A percentile compares a stretch with the other conserved stretches of the same genome.
These are phyloP conservation scores for Xyrauchen texanus DNA, from an alignment of 2,113 vertebrate species.

Conservation along the genomic window DNA sequence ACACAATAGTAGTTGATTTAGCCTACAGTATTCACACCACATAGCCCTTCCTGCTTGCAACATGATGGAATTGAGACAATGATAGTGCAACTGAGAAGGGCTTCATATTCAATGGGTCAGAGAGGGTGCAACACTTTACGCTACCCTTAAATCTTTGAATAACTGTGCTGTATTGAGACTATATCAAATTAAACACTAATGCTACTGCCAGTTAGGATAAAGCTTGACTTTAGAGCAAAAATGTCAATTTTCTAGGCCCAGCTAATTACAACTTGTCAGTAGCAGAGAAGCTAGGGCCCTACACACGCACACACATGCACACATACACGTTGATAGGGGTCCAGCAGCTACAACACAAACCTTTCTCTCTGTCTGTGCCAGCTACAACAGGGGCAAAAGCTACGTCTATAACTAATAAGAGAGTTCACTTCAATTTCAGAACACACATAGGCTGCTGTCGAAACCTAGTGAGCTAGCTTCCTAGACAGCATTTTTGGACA, in stretches of 20 bases:
- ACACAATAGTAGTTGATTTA: too few relatives aligned
- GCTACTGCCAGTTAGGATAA: conserved; percentile 1
- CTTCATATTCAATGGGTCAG: background rate
- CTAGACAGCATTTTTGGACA: too few relatives aligned
- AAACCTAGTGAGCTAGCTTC: too few relatives aligned
- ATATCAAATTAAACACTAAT: background rate
- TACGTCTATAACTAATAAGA: conserved; percentile 20
- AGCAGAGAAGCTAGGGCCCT: background rate
- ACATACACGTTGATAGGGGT: background rate
- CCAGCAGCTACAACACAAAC: conserved; percentile 8
- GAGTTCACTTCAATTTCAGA: conserved; percentile 22
- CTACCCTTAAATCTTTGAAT: background rate
- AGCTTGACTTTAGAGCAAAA: background rate
- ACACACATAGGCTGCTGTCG: too few relatives aligned
- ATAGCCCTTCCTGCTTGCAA: too few relatives aligned
- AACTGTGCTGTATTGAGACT: background rate
- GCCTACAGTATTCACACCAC: too few relatives aligned
- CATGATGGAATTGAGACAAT: too few relatives aligned
- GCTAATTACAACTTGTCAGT: conserved; percentile 26
- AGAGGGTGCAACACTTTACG: background rate
- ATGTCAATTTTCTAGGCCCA: background rate
- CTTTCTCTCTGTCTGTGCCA: background rate
- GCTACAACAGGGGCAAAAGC: conserved; percentile 22
- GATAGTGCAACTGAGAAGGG: too few relatives aligned
- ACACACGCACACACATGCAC: conserved; percentile 10